Evolutionary conservation across 2,888 invertebrate species (phyloP).

Genomic region (Slavum lentiscoides): DNA sequence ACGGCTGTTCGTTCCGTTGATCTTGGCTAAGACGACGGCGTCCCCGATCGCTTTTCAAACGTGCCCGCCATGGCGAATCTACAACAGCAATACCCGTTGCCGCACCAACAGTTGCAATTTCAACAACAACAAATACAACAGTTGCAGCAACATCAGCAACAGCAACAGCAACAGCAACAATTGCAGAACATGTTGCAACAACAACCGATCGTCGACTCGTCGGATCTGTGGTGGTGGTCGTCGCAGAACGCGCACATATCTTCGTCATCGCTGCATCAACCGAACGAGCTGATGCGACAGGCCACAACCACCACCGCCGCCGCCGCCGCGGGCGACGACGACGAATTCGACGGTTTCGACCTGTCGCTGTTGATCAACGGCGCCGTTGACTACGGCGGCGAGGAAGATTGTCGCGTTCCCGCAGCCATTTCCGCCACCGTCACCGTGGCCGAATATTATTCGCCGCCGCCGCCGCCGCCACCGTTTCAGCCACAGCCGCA

Average conservation of each 20-base stretch:
- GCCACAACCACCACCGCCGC: background rate
- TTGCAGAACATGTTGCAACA: background rate
- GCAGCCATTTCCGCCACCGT: conserved; percentile 28
- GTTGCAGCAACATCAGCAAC: background rate
- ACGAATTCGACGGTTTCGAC: conserved; percentile 54
- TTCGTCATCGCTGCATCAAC: conserved; percentile 11
- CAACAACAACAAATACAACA: too few species aligned
- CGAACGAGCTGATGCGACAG: background rate
- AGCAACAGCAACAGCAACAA: background rate
- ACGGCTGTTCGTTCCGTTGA: conserved; percentile 1
- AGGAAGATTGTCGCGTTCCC: conserved; percentile 32
- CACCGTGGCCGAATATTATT: background rate
- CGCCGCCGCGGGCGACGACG: conserved; percentile 11
- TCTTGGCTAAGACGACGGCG: background rate
- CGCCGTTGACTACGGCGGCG: background rate
- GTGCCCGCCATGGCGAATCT: background rate
- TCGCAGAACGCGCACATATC: conserved; percentile 17
- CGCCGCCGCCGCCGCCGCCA: background rate
- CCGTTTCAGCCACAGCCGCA: background rate
- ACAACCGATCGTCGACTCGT: background rate
- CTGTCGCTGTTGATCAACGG: conserved; percentile 48
- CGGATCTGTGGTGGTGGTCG: conserved; percentile 42
- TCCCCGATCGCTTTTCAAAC: background rate
- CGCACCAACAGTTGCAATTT: background rate
- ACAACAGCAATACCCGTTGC: background rate